Conservation (phyloP, 1,140 invertebrate species). For the Trichomalopsis sarcophagae region DNA sequence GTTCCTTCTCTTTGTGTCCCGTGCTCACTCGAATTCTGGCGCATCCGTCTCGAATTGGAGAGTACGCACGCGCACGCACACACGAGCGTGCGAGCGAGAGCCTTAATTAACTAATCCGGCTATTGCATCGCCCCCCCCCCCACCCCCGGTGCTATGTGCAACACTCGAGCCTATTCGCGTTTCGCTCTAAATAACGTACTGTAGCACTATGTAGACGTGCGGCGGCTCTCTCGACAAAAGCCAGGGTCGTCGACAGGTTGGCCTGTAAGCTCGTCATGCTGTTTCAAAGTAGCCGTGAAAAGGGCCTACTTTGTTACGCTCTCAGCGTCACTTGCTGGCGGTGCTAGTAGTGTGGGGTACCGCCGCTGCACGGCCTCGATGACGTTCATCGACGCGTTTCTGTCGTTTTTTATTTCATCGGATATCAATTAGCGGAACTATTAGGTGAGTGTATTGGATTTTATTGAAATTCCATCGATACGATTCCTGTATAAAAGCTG, state of each 20-base stretch:
- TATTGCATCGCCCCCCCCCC: neutral
- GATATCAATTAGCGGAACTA: too few relatives aligned
- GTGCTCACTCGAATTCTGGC: neutral
- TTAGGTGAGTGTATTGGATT: neutral
- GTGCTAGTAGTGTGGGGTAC: neutral
- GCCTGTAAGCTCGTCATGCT: neutral
- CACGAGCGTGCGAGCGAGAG: neutral
- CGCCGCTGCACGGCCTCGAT: neutral
- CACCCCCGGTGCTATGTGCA: neutral
- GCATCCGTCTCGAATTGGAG: neutral
- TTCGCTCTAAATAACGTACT: slow-evolving; percentile 9
- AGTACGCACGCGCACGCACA: neutral
- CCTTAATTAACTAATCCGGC: slow-evolving; percentile 37
- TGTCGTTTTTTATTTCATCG: too few relatives aligned
- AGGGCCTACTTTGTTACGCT: neutral
- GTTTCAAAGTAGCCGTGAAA: slow-evolving; percentile 8
- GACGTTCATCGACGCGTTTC: too few relatives aligned
- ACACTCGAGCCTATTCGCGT: slow-evolving; percentile 4
- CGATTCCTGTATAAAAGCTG: neutral
- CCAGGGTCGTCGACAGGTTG: neutral
- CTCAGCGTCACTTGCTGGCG: neutral
- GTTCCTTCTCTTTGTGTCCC: neutral
- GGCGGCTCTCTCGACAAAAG: neutral
- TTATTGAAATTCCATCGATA: neutral
- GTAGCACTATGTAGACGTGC: neutral